phyloP scores from a whole-genome alignment of 2,888 invertebrate genomes.

The Corbicula japonica region DNA sequence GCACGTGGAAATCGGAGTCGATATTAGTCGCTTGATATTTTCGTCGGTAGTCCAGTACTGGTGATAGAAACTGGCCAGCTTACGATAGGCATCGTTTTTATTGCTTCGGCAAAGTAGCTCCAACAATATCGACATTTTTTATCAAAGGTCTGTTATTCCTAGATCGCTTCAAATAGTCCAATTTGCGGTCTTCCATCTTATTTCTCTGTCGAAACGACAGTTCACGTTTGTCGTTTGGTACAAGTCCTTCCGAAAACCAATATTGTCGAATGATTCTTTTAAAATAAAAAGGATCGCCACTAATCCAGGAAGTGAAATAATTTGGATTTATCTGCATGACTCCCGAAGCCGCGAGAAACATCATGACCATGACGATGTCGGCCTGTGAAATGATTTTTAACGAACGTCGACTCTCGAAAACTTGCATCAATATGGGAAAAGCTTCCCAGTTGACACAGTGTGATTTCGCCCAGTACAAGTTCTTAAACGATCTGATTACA shows the following conservation, averaged over 20 bases:
- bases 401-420: neutral
- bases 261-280: constrained; percentile 19
- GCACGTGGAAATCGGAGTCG: constrained; percentile 24
- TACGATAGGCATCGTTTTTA: constrained; percentile 5
- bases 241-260: constrained; percentile 25
- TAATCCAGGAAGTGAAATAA: constrained; percentile 6
- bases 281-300: constrained; percentile 35
- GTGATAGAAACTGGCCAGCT: constrained; percentile 18
- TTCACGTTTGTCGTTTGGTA: constrained; percentile 8
- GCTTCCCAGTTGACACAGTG: constrained; percentile 13
- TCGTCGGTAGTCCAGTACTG: constrained; percentile 13
- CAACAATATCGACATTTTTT: constrained; percentile 7
- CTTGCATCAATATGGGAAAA: neutral
- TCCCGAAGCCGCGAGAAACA: constrained; percentile 2
- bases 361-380: constrained; percentile 19
- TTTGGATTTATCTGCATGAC: constrained; percentile 18
- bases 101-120: constrained; percentile 14
- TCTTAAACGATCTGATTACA: constrained; percentile 20
- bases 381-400: constrained; percentile 12
- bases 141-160: neutral
- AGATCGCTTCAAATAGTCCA: constrained; percentile 22
- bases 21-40: constrained; percentile 8
- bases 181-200: constrained; percentile 8
- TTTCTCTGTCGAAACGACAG: neutral
- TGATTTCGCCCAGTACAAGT: constrained; percentile 29